Percentiles rank a stretch among this genome's conserved stretches.
Conservation (phyloP, 2,888 invertebrate species). For the Pachycephus smyrnensis region DNA sequence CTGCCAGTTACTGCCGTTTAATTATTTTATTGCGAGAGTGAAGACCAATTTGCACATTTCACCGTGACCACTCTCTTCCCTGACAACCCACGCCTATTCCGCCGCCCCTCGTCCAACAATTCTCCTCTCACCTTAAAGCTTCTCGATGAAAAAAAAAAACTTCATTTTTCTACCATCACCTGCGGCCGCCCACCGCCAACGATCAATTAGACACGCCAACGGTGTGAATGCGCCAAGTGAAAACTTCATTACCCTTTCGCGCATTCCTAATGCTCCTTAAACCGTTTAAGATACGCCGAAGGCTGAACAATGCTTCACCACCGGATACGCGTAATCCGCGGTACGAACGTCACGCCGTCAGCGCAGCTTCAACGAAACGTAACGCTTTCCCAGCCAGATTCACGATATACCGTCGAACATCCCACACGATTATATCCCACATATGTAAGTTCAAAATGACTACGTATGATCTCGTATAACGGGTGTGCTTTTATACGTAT, state of each 20-base stretch:
- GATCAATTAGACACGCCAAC: conserved; percentile 35
- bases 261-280: neutral
- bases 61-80: conserved; percentile 6
- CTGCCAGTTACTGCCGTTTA: conserved; percentile 11
- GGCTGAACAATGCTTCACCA: neutral
- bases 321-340: conserved; percentile 17
- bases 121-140: neutral
- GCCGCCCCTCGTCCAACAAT: neutral
- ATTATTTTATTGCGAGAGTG: conserved; percentile 22
- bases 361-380: neutral
- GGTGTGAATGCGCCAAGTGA: conserved; percentile 27
- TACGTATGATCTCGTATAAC: neutral
- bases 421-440: neutral
- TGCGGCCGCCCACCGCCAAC: conserved; percentile 3
- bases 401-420: conserved; percentile 25
- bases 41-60: conserved; percentile 19
- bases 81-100: neutral
- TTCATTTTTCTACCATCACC: conserved; percentile 1
- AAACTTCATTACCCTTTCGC: conserved; percentile 34
- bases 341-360: neutral
- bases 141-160: neutral
- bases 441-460: neutral
- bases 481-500: neutral
- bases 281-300: neutral
- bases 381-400: neutral